A percentile compares a stretch with the other conserved stretches of the same genome.
These are phyloP conservation scores for Zaprionus vittiger DNA, from an alignment of 1,140 invertebrate species.

Conservation along the genomic window DNA sequence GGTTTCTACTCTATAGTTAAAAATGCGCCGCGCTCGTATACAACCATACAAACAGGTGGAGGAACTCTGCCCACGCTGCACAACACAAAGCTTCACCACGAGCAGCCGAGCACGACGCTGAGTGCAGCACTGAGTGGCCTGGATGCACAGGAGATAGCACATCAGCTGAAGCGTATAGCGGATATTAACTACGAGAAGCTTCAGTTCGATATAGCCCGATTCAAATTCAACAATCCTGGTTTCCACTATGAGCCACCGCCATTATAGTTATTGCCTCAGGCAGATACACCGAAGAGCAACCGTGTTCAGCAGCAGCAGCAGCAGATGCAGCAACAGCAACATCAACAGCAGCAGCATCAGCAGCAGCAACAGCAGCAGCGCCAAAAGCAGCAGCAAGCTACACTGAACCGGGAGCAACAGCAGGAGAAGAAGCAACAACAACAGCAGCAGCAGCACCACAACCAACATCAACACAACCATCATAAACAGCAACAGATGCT, in stretches of 20 bases:
- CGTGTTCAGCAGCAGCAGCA: constrained; percentile 18
- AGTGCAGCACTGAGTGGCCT: constrained; percentile 49
- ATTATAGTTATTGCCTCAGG: constrained; percentile 62
- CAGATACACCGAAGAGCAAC: constrained; percentile 10
- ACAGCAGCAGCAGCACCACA: background rate
- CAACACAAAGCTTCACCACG: constrained; percentile 60
- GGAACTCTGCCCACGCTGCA: constrained; percentile 61
- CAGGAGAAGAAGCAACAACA: constrained; percentile 6
- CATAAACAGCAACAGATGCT: background rate
- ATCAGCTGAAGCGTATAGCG: constrained; percentile 76
- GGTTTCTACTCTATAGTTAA: constrained; percentile 54
- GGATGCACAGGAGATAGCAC: constrained; percentile 75
- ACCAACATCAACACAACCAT: constrained; percentile 17
- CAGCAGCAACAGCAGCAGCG: constrained; percentile 22
- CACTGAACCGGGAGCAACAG: constrained; percentile 22
- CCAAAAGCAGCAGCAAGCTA: constrained; percentile 1
- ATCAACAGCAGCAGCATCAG: constrained; percentile 1
- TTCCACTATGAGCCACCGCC: constrained; percentile 75
- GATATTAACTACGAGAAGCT: constrained; percentile 80
- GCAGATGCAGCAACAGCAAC: constrained; percentile 33
- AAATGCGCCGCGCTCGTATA: constrained; percentile 71
- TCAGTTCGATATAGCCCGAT: constrained; percentile 81
- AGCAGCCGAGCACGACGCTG: constrained; percentile 47
- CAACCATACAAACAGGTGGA: constrained; percentile 58
- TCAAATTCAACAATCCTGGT: constrained; percentile 83